Base-by-base conservation (phyloP, 2,113 vertebrate genomes). In the Dipodomys stephensi region DNA sequence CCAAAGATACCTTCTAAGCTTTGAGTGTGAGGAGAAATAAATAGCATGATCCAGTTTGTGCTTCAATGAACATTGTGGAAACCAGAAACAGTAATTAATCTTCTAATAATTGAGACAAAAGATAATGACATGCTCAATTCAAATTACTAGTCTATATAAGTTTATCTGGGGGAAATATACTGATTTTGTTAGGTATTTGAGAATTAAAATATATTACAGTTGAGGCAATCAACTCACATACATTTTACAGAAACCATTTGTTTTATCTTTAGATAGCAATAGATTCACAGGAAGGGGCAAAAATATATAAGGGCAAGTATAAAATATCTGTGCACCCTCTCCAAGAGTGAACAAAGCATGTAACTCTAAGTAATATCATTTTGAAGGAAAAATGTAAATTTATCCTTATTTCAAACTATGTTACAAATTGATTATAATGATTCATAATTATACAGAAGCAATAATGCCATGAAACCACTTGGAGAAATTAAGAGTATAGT, bases 361-460 rank as follows among this genome's bases (percentile, higher is more conserved):
- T 27, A 80, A 28, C 23, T 76, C 27, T 49, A 68, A 32, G 6
- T 18, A 87, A 78, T 64, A 44, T 1, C 19, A 1, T 72, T 94
- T 57, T 44, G 27, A 71, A 85, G 77, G 27, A 71, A 87, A 57
- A 64, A 57, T 32, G 39, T 6, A 82, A 19, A 28, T 72, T 32
- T 96, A 67, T 49, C 18, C 8, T 30, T 28, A 35, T 22, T 78
- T 93, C 46, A 85, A 0, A 10, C 12, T 72, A 4, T 32, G 60
- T 62, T 72, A 6, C 12, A 78, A 87, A 71, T 28, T 39, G 22
- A 87, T 72, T 10, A 35, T 30, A 90, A 87, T 20, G 82, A 25
- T 71, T 65, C 28, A 71, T n/a, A 88, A 90, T 81, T 90, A 2
- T 82, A 92, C 85, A 83, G 68, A 87, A 87, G 23, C 16, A 90